These are phyloP conservation scores for Mus spretus DNA, from an alignment of 2,797 vertebrate genomes.

Conservation along the genomic window DNA sequence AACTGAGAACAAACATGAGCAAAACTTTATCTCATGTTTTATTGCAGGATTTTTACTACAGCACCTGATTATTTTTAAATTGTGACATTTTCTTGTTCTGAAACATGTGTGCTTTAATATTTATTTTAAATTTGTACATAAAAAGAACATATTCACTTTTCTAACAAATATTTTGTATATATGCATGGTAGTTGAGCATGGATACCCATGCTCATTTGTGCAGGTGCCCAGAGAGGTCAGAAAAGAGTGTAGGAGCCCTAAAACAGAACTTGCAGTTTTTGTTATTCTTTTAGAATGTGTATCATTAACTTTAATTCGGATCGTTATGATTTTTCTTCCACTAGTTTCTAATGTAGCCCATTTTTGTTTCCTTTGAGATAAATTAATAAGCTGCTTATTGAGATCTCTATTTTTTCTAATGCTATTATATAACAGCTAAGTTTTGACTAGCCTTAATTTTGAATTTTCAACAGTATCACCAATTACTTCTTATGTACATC, in stretches of 20 bases:
- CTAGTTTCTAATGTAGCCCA: background rate
- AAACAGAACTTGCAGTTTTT: background rate
- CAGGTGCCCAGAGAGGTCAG: background rate
- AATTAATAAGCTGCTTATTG: background rate
- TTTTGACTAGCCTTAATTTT: background rate
- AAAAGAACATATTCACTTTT: background rate
- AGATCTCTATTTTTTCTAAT: background rate
- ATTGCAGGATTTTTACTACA: background rate
- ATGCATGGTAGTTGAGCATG: background rate
- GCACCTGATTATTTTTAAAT: slow-evolving; percentile 2
- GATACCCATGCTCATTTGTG: background rate
- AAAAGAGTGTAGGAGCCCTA: background rate
- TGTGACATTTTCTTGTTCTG: background rate
- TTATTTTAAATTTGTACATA: background rate
- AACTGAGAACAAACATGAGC: background rate
- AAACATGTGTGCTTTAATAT: background rate
- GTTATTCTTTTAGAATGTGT: background rate
- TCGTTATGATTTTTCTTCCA: background rate
- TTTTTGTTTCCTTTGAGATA: background rate
- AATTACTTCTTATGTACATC: background rate
- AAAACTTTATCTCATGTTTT: background rate
- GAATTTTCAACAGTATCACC: background rate
- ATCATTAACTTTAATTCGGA: background rate
- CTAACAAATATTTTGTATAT: background rate
- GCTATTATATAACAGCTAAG: background rate